Percentiles rank a stretch among this genome's conserved stretches.
Evolutionary conservation across 2,113 vertebrate genomes (phyloP).

Genomic region (Antechinus stuartii): DNA sequence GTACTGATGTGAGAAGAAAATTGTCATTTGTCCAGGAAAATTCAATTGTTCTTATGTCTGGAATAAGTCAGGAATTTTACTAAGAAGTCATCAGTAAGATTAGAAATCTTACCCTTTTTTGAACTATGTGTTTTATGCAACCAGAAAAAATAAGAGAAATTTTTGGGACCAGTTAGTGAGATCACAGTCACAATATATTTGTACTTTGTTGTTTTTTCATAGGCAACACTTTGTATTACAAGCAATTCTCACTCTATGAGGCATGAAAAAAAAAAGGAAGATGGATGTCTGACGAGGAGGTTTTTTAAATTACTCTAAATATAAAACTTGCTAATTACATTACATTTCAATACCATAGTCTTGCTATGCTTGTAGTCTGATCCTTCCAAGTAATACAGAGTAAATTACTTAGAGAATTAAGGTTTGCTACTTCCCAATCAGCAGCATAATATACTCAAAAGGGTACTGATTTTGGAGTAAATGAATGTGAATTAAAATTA

Average conservation of each 20-base stretch:
- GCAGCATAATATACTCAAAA: background rate
- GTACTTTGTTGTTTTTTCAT: background rate
- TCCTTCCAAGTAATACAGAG: background rate
- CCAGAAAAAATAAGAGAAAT: slow-evolving; percentile 22
- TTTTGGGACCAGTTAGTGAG: slow-evolving; percentile 44
- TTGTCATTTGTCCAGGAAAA: background rate
- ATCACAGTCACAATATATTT: slow-evolving; percentile 39
- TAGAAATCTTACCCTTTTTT: background rate
- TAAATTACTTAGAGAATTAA: background rate
- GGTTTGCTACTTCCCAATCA: background rate
- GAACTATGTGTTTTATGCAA: background rate
- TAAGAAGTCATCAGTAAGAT: background rate
- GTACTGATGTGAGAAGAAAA: background rate
- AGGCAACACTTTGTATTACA: slow-evolving; percentile 40
- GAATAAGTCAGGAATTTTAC: background rate
- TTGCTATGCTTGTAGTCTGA: slow-evolving; percentile 5
- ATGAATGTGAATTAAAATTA: background rate
- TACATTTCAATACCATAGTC: slow-evolving; percentile 23
- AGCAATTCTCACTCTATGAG: slow-evolving; percentile 36
- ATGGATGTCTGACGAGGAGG: slow-evolving; percentile 45
- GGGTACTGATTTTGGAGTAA: background rate
- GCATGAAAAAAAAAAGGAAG: slow-evolving; percentile 23
- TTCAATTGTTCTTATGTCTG: background rate
- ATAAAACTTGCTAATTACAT: slow-evolving; percentile 40
- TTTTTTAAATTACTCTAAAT: slow-evolving; percentile 31